Conservation (phyloP, 2,888 invertebrate species). For the Steinernema carpocapsae region DNA sequence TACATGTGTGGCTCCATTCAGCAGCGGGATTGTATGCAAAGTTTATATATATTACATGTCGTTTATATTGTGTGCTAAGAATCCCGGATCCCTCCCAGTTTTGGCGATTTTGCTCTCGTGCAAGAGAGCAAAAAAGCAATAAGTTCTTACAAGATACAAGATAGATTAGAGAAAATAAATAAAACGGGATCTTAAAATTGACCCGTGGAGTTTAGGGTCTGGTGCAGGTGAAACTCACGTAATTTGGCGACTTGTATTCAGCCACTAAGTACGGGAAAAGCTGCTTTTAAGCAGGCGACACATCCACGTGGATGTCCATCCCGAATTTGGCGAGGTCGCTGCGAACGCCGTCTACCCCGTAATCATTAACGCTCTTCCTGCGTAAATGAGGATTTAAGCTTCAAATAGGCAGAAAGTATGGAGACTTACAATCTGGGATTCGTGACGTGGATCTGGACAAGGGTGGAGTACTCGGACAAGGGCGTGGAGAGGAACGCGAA, state of each 20-base stretch:
- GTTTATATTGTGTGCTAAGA: too few relatives aligned
- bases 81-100: too few relatives aligned
- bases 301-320: slow-evolving; percentile 86
- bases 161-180: too few relatives aligned
- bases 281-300: slow-evolving; percentile 90
- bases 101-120: too few relatives aligned
- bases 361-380: neutral
- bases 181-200: too few relatives aligned
- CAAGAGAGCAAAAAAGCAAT: neutral
- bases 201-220: neutral
- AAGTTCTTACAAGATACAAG: neutral
- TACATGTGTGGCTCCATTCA: neutral
- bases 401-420: neutral
- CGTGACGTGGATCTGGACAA: slow-evolving; percentile 84
- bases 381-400: neutral
- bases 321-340: slow-evolving; percentile 94
- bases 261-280: slow-evolving; percentile 94
- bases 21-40: too few relatives aligned
- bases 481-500: slow-evolving; percentile 93
- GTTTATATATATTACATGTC: too few relatives aligned
- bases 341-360: slow-evolving; percentile 76
- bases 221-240: slow-evolving; percentile 75
- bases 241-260: slow-evolving; percentile 86
- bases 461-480: slow-evolving; percentile 85
- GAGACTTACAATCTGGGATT: slow-evolving; percentile 90